Conservation (phyloP, 1,140 invertebrate species). For the Achroia grisella region DNA sequence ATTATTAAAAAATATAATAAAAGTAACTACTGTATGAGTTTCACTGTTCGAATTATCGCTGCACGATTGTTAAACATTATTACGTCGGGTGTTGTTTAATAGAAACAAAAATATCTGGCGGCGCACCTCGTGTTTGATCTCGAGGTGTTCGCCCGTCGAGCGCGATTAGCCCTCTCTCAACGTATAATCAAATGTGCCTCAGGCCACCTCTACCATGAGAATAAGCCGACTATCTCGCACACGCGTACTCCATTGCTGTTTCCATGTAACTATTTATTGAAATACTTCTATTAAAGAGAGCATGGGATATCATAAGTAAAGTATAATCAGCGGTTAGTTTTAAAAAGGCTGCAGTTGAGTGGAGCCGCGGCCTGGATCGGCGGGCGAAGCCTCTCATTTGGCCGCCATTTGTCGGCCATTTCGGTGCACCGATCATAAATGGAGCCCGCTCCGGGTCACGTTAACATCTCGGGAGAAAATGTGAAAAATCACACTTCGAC, state of each 20-base stretch:
- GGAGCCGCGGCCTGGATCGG: constrained; percentile 46
- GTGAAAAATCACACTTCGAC: constrained; percentile 68
- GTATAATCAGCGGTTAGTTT: constrained; percentile 7
- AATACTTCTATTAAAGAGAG: constrained; percentile 3
- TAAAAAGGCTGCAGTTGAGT: constrained; percentile 42
- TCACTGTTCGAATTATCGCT: constrained; percentile 61
- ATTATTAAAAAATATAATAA: too few species aligned
- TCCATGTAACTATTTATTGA: neutral
- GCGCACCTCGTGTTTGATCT: constrained; percentile 73
- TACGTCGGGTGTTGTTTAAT: constrained; percentile 73
- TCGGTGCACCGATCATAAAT: constrained; percentile 70
- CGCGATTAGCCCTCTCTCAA: constrained; percentile 70
- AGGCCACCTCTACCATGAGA: constrained; percentile 35
- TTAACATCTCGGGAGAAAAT: constrained; percentile 62
- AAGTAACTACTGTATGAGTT: constrained; percentile 20
- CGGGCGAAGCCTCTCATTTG: constrained; percentile 71
- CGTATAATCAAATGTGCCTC: constrained; percentile 72
- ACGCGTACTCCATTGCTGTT: constrained; percentile 22
- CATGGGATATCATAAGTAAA: constrained; percentile 20
- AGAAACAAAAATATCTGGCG: constrained; percentile 74
- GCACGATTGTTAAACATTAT: constrained; percentile 74
- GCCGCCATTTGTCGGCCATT: constrained; percentile 71
- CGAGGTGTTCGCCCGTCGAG: constrained; percentile 70
- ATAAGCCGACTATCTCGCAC: constrained; percentile 7
- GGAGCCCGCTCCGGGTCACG: constrained; percentile 63